Evolutionary conservation across 2,113 vertebrate genomes (phyloP), one percentile per base, ranked within the genome.

Genomic region (Benthochromis sp.): DNA sequence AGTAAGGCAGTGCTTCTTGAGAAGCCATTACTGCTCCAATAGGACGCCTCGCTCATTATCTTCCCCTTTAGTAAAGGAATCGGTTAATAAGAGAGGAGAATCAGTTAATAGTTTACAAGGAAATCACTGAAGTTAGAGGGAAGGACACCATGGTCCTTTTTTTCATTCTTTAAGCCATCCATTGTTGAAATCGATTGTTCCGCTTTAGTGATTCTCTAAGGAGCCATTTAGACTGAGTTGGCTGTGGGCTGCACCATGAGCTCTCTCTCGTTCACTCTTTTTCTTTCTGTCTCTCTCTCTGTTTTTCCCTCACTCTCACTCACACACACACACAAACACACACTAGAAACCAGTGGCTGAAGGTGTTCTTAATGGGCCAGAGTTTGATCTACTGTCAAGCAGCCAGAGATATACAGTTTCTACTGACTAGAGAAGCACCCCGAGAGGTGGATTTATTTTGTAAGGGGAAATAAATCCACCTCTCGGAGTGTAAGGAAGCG

Each of bases 131-230:
- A 84, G 89, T 73, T 85, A 9, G 10, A 85, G 80, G 57, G 83
- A 88, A 85, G 85, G 90, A 93, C 91, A 90, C 69, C 5, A 9
- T 34, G 6, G 52, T 24, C 45, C 36, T 21, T 66, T 54, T 90
- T 43, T 43, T 83, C 59, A 12, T 92, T 91, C 78, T 92, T 91
- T 90, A 84, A 92, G 89, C 87, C 91, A 87, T 92, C 90, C 92
- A 90, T 95, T 94, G 92, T 90, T 85, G 50, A 89, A 95, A 95
- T 96, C 90, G 91, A 95, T 96, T 92, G 92, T 92, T 94, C 89
- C 86, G 76, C 93, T 92, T 95, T 92, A 90, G 91, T 87, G 90
- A 91, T 91, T 93, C 94, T 93, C 93, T 84, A 91, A 95, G 93
- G 94, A 95, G 92, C 94, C 86, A 94, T 96, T 96, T 93, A 92